phyloP scores from a whole-genome alignment of 2,888 invertebrate species.

The Brenthis daphne region DNA sequence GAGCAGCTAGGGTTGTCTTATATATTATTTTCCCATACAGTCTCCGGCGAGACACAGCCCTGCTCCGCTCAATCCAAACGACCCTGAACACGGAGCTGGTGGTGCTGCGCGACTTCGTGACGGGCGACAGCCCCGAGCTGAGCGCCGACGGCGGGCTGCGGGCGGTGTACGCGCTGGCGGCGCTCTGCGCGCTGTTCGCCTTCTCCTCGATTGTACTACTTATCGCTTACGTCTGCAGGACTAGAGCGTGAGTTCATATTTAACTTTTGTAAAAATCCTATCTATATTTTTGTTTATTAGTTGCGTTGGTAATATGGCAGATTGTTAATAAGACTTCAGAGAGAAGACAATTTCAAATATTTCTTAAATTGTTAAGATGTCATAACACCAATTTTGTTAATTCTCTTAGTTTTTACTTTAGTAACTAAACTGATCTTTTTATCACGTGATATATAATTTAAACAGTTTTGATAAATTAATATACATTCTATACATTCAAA shows the following conservation, averaged over 20 bases:
- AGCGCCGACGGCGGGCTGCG: conserved; percentile 57
- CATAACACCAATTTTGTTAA: too few relatives aligned
- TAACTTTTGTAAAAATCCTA: neutral
- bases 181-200: conserved; percentile 76
- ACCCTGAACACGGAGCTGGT: conserved; percentile 60
- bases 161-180: conserved; percentile 79
- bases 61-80: conserved; percentile 65
- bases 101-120: conserved; percentile 73
- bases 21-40: conserved; percentile 47
- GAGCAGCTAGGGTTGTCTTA: neutral
- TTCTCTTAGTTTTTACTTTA: too few relatives aligned
- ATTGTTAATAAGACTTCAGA: too few relatives aligned
- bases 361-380: too few relatives aligned
- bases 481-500: too few relatives aligned
- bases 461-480: too few relatives aligned
- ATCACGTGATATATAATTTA: too few relatives aligned
- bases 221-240: conserved; percentile 79
- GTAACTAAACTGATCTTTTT: too few relatives aligned
- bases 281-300: too few relatives aligned
- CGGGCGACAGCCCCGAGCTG: conserved; percentile 53
- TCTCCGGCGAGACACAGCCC: conserved; percentile 70
- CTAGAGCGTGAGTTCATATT: conserved; percentile 70
- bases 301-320: too few relatives aligned
- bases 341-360: too few relatives aligned
- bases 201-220: conserved; percentile 73